phyloP scores from a whole-genome alignment of 2,797 vertebrate genomes.

The Chrysocyon brachyurus region DNA sequence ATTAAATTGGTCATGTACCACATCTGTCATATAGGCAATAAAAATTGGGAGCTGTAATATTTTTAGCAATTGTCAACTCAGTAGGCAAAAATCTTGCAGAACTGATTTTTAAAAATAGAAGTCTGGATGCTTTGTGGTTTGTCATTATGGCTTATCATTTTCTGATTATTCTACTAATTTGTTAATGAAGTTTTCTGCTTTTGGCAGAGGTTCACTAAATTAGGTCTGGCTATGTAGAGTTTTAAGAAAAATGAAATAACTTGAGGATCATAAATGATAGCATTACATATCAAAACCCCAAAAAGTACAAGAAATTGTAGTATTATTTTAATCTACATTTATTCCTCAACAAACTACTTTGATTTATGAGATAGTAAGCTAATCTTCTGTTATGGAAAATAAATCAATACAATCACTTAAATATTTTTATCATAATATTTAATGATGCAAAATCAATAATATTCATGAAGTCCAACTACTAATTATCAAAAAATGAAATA shows the following conservation, averaged over 20 bases:
- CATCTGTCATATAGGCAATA: background rate
- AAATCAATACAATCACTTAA: background rate
- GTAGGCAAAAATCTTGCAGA: background rate
- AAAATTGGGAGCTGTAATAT: background rate
- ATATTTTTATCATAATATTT: conserved; percentile 4
- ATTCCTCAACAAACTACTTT: background rate
- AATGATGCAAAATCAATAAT: background rate
- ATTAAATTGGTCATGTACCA: background rate
- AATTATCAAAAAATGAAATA: background rate
- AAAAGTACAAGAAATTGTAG: background rate
- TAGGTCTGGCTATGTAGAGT: background rate
- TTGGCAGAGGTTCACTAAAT: background rate
- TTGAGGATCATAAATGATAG: background rate
- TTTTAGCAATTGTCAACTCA: background rate
- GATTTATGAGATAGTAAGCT: background rate
- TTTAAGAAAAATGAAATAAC: background rate
- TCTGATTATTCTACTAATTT: background rate
- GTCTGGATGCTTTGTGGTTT: background rate
- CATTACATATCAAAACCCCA: background rate
- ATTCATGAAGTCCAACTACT: background rate
- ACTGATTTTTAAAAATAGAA: no score
- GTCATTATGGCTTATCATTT: background rate
- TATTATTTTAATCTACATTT: background rate
- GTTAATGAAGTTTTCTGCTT: background rate
- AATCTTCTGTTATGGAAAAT: background rate